phyloP scores from a whole-genome alignment of 2,888 invertebrate genomes.

The Latrodectus hesperus region DNA sequence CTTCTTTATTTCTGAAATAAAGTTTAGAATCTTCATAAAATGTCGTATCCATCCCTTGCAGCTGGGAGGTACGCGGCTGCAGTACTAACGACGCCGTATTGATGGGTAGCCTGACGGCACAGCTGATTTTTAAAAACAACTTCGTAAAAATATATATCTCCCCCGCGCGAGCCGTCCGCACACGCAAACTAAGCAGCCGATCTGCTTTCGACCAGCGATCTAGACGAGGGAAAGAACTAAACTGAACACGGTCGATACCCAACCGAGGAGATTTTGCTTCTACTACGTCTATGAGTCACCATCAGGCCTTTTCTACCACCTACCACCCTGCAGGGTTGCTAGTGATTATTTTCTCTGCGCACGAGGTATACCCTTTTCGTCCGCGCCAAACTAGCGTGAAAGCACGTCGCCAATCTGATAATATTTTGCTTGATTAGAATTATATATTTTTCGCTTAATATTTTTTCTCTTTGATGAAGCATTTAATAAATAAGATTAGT shows the following conservation, averaged over 20 bases:
- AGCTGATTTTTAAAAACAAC: background rate
- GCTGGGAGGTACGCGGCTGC: constrained; percentile 47
- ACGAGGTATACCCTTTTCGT: constrained; percentile 13
- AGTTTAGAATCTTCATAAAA: constrained; percentile 59
- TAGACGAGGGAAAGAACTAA: background rate
- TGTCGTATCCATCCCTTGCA: constrained; percentile 65
- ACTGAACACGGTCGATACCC: constrained; percentile 30
- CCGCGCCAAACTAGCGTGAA: background rate
- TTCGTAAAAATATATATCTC: background rate
- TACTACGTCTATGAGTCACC: constrained; percentile 59
- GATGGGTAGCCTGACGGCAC: constrained; percentile 18
- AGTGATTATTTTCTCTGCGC: background rate
- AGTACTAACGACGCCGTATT: constrained; percentile 58
- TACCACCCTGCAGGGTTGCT: constrained; percentile 55
- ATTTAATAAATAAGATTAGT: too few species aligned
- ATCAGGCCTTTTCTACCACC: constrained; percentile 63
- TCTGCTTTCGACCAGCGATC: background rate
- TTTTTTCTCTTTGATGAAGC: too few species aligned
- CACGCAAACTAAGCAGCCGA: background rate
- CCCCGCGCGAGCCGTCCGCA: background rate
- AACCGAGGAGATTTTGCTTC: constrained; percentile 25
- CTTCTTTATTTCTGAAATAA: constrained; percentile 15
- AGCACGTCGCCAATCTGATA: background rate
- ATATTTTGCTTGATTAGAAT: too few species aligned
- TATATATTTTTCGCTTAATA: too few species aligned